A percentile compares a stretch with the other conserved stretches of the same genome.
phyloP scores from a whole-genome alignment of 2,797 vertebrate genomes.

The Poecile montanus region DNA sequence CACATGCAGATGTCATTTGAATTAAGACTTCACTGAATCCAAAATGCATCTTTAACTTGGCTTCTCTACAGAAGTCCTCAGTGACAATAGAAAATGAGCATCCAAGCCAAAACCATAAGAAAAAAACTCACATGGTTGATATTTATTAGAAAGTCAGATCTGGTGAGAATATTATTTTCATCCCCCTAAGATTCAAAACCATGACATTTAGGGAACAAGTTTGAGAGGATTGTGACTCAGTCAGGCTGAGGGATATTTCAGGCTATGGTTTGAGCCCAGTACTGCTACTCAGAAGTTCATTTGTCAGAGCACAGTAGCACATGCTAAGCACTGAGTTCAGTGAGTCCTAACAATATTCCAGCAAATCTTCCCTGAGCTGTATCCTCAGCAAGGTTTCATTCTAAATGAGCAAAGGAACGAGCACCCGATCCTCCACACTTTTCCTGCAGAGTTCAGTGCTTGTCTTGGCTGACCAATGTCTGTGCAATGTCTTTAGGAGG shows the following conservation, averaged over 20 bases:
- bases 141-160: neutral
- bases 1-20: neutral
- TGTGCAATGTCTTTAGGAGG: neutral
- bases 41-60: neutral
- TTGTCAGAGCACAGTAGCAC: neutral
- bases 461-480: neutral
- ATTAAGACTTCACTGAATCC: neutral
- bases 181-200: neutral
- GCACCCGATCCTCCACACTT: neutral
- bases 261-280: neutral
- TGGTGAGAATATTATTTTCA: neutral
- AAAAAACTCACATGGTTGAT: neutral
- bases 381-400: neutral
- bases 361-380: neutral
- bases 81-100: neutral
- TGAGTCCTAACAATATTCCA: neutral
- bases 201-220: neutral
- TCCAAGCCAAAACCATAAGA: neutral
- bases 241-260: neutral
- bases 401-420: neutral
- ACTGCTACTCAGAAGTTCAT: neutral
- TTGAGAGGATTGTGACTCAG: neutral
- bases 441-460: neutral
- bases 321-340: neutral
- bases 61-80: neutral